These are phyloP conservation scores for Brassicogethes aeneus DNA, from an alignment of 2,888 invertebrate genomes.

Conservation along the genomic window DNA sequence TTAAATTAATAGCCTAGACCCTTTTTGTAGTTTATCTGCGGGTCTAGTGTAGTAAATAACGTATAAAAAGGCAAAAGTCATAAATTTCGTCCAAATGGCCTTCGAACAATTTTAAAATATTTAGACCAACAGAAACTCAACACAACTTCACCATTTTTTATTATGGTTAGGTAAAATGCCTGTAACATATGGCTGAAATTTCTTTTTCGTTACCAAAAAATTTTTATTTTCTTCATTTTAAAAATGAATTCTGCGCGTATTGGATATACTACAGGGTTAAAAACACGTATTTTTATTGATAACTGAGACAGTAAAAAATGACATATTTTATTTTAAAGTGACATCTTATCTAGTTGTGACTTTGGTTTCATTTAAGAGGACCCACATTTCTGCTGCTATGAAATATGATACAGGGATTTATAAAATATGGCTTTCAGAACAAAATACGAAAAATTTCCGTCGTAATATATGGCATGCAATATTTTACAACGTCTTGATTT, in stretches of 20 bases:
- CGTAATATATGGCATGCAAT: not conserved
- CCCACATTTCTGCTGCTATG: not conserved
- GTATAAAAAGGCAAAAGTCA: constrained; percentile 5
- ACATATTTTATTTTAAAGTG: not conserved
- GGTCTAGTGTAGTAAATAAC: constrained; percentile 3
- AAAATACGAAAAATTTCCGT: not conserved
- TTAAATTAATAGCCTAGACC: constrained; percentile 11
- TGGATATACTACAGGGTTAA: too few relatives aligned
- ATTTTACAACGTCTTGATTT: too few relatives aligned
- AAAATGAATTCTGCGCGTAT: too few relatives aligned
- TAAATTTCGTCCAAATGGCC: not conserved
- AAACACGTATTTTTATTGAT: too few relatives aligned
- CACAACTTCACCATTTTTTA: not conserved
- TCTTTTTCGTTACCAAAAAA: too few relatives aligned
- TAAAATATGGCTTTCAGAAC: not conserved
- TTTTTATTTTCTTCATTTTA: too few relatives aligned
- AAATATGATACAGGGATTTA: not conserved
- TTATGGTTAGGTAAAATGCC: too few relatives aligned
- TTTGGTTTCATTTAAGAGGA: not conserved
- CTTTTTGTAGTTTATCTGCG: constrained; percentile 9
- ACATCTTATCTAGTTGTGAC: not conserved
- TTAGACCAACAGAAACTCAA: not conserved
- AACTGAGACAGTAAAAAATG: too few relatives aligned
- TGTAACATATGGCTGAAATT: too few relatives aligned
- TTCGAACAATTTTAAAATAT: not conserved